Conservation (phyloP, 1,140 invertebrate species). For the Drosophila punjabiensis region DNA sequence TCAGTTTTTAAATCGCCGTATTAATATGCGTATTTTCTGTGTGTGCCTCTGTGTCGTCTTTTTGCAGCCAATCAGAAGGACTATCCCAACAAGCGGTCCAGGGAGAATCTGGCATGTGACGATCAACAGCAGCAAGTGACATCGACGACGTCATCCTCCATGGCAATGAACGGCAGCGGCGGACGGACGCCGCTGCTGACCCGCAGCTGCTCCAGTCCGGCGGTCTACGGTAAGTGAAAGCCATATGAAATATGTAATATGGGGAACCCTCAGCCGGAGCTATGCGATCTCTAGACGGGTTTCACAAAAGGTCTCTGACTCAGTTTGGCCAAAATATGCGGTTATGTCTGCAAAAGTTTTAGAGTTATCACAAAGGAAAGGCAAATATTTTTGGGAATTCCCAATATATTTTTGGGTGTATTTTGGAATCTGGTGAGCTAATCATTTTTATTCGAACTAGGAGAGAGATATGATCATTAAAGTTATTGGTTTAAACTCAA, state of each 20-base stretch:
- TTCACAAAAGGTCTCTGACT: constrained; percentile 16
- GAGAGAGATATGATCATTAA: not conserved
- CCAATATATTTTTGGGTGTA: not conserved
- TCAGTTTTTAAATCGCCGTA: constrained; percentile 32
- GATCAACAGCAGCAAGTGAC: constrained; percentile 67
- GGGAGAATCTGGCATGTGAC: constrained; percentile 86
- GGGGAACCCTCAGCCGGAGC: constrained; percentile 11
- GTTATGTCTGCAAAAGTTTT: constrained; percentile 5
- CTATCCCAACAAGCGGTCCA: constrained; percentile 87
- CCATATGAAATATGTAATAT: not conserved
- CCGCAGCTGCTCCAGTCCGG: constrained; percentile 85
- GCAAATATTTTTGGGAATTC: constrained; percentile 1
- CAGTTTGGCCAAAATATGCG: constrained; percentile 7
- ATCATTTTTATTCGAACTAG: not conserved
- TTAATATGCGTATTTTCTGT: constrained; percentile 20
- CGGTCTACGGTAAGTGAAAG: constrained; percentile 82
- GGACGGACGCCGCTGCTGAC: constrained; percentile 75
- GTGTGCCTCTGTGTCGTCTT: constrained; percentile 65
- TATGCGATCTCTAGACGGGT: constrained; percentile 17
- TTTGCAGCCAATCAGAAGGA: constrained; percentile 90
- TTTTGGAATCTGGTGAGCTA: constrained; percentile 3
- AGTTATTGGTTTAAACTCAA: not conserved
- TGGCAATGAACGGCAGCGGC: constrained; percentile 84
- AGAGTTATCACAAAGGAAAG: not conserved
- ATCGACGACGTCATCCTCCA: constrained; percentile 63